phyloP scores from a whole-genome alignment of 1,140 invertebrate genomes.

The Homarus americanus region DNA sequence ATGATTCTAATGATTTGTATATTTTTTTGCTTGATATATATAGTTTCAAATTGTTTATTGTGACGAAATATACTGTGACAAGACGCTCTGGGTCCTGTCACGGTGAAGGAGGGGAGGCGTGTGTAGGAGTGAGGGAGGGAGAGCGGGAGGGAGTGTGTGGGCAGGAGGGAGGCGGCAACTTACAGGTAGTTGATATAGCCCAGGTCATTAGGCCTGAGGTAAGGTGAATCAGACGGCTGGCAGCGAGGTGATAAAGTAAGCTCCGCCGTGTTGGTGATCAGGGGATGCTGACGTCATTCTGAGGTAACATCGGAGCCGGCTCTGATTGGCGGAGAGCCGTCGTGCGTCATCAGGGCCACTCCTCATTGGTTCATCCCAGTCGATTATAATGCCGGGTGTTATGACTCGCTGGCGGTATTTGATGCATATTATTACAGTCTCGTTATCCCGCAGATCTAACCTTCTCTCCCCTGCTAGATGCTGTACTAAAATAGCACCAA shows the following conservation, averaged over 20 bases:
- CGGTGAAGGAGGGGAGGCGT: background rate
- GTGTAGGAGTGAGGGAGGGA: background rate
- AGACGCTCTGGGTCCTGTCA: too few relatives aligned
- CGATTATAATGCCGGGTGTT: conserved; percentile 28
- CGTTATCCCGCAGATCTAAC: too few relatives aligned
- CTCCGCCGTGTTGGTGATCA: background rate
- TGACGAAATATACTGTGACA: too few relatives aligned
- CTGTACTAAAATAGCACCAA: background rate
- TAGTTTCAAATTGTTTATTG: too few relatives aligned
- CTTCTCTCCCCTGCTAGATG: too few relatives aligned
- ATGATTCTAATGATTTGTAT: too few relatives aligned
- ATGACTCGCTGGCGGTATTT: background rate
- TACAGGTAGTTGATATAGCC: background rate
- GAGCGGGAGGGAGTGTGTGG: background rate
- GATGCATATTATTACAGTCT: background rate
- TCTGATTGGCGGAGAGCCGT: conserved; percentile 32
- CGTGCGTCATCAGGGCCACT: conserved; percentile 41
- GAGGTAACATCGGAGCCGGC: conserved; percentile 17
- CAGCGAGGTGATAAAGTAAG: background rate
- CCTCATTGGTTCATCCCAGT: conserved; percentile 38
- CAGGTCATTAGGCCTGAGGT: background rate
- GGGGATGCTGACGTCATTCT: conserved; percentile 55
- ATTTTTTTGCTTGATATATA: too few relatives aligned
- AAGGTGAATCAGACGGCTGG: background rate
- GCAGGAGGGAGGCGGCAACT: background rate